These are phyloP conservation scores for Hermatobates lingyangjiaoensis DNA, from an alignment of 1,140 invertebrate genomes.

Conservation along the genomic window DNA sequence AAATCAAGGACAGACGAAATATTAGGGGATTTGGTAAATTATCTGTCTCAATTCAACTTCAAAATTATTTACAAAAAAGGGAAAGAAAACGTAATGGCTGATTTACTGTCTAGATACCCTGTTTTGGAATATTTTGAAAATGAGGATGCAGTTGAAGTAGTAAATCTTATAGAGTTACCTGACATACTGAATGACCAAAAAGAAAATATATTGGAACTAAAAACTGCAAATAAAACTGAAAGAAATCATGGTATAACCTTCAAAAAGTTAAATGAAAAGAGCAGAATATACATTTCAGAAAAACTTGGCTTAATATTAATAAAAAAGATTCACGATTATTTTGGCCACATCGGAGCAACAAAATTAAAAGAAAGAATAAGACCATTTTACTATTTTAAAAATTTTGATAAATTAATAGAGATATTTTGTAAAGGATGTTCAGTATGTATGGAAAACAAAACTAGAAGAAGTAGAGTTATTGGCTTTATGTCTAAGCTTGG, in stretches of 20 bases:
- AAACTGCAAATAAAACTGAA: constrained; percentile 5
- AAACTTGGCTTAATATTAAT: constrained; percentile 5
- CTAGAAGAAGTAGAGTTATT: constrained; percentile 16
- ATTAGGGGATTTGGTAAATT: constrained; percentile 10
- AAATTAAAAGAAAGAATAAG: constrained; percentile 4
- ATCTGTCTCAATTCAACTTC: constrained; percentile 13
- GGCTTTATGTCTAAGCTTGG: constrained; percentile 20
- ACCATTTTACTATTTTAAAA: constrained; percentile 8
- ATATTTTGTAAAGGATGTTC: constrained; percentile 19
- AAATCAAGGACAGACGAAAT: constrained; percentile 12
- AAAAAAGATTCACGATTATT: constrained; percentile 5
- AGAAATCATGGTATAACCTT: constrained; percentile 2
- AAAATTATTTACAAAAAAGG: constrained; percentile 9
- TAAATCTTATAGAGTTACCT: constrained; percentile 1
- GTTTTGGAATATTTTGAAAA: constrained; percentile 7
- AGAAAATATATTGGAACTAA: neutral
- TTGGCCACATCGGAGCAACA: constrained; percentile 6
- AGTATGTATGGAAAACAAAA: constrained; percentile 22
- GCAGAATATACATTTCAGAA: constrained; percentile 4
- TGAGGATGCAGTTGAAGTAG: constrained; percentile 4
- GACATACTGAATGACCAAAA: constrained; percentile 1
- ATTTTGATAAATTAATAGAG: constrained; percentile 9
- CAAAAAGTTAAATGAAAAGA: constrained; percentile 5
- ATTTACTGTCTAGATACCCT: constrained; percentile 5
- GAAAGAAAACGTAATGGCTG: constrained; percentile 9